These are phyloP conservation scores for Hemibagrus wyckioides DNA, from an alignment of 2,113 vertebrate genomes.

Conservation along the genomic window DNA sequence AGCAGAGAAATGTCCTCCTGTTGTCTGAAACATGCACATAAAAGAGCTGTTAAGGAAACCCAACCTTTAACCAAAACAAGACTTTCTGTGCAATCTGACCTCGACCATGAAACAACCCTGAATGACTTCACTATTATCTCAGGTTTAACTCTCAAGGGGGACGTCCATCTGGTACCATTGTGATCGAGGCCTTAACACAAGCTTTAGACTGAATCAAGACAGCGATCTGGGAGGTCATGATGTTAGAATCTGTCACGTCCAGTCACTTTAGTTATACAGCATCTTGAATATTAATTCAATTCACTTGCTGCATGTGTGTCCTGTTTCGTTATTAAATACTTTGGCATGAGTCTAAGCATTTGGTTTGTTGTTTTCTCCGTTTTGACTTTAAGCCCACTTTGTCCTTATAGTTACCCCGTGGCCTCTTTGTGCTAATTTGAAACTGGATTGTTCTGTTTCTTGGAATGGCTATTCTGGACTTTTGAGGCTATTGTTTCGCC, in stretches of 20 bases:
- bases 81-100: not conserved
- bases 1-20: not conserved
- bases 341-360: not conserved
- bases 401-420: not conserved
- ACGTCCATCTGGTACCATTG: not conserved
- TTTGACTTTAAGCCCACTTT: not conserved
- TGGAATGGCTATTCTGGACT: not conserved
- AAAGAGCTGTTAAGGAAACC: not conserved
- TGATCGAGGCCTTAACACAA: too few species aligned
- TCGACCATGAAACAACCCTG: constrained; percentile 1
- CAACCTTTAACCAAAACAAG: not conserved
- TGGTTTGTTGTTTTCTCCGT: not conserved
- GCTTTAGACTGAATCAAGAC: not conserved
- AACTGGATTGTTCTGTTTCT: not conserved
- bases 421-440: not conserved
- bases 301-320: not conserved
- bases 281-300: not conserved
- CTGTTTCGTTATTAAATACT: not conserved
- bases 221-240: not conserved
- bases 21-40: not conserved
- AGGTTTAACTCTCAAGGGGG: not conserved
- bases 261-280: not conserved
- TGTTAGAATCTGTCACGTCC: not conserved
- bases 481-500: not conserved
- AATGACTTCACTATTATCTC: not conserved